A percentile compares a stretch with the other conserved stretches of the same genome.
These are phyloP conservation scores for Lacanobia oleracea DNA, from an alignment of 2,888 invertebrate species.

Conservation along the genomic window DNA sequence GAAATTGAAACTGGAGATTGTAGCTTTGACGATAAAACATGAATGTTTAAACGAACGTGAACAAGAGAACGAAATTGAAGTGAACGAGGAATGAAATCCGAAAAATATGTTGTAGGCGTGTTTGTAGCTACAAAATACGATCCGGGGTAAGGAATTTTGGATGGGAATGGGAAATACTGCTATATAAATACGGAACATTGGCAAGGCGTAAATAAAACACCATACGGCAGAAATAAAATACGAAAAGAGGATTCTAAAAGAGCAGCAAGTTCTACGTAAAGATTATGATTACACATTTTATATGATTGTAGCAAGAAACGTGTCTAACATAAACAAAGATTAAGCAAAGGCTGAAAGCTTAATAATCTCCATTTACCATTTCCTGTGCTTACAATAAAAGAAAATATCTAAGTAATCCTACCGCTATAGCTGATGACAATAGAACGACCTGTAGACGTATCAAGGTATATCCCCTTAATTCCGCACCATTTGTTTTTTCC, in stretches of 20 bases:
- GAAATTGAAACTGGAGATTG: constrained; percentile 6
- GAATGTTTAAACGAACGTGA: constrained; percentile 30
- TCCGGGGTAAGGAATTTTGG: constrained; percentile 15
- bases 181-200: constrained; percentile 31
- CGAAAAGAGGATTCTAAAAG: background rate
- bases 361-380: constrained; percentile 27
- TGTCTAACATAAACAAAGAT: constrained; percentile 13
- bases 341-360: background rate
- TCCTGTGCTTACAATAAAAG: constrained; percentile 22
- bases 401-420: constrained; percentile 28
- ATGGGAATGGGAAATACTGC: constrained; percentile 27
- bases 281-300: background rate
- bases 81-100: constrained; percentile 28
- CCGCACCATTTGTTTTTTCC: constrained; percentile 39
- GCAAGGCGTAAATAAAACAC: constrained; percentile 36
- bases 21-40: constrained; percentile 5
- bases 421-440: constrained; percentile 29
- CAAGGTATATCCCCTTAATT: constrained; percentile 32
- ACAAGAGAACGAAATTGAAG: constrained; percentile 12
- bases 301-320: background rate
- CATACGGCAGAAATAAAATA: constrained; percentile 6
- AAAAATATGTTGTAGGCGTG: constrained; percentile 46
- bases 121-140: constrained; percentile 37
- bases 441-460: constrained; percentile 24
- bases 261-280: background rate